Percentiles rank a stretch among this genome's conserved stretches.
These are phyloP conservation scores for Mythimna loreyi DNA, from an alignment of 2,888 invertebrate genomes.

Conservation along the genomic window DNA sequence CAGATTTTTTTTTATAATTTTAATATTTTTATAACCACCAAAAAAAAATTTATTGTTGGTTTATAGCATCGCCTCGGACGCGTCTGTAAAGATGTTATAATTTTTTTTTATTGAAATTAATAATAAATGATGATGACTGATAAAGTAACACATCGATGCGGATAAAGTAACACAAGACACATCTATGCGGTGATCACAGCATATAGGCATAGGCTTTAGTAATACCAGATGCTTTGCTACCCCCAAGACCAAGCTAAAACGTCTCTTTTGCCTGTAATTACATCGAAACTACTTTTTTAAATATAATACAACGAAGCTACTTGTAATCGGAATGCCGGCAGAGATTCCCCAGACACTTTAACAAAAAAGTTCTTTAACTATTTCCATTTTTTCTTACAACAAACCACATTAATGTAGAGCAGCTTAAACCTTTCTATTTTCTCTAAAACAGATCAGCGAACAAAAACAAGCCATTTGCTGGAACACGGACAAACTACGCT, in stretches of 20 bases:
- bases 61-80: too few species aligned
- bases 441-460: conserved; percentile 18
- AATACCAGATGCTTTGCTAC: neutral
- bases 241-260: neutral
- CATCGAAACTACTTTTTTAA: neutral
- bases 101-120: too few species aligned
- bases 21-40: too few species aligned
- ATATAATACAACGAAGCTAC: neutral
- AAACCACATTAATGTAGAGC: conserved; percentile 7
- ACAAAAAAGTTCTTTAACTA: neutral
- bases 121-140: too few species aligned
- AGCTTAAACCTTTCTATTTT: conserved; percentile 4
- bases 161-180: too few species aligned
- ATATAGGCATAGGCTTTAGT: too few species aligned
- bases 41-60: too few species aligned
- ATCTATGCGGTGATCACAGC: too few species aligned
- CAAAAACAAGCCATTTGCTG: conserved; percentile 24
- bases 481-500: conserved; percentile 9
- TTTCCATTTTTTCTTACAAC: neutral
- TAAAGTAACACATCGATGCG: too few species aligned
- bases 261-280: neutral
- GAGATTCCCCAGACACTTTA: neutral
- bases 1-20: too few species aligned
- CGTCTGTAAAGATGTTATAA: too few species aligned
- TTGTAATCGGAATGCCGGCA: neutral